Base-by-base conservation (phyloP, 2,797 vertebrate species). In the Lagocephalus sceleratus region DNA sequence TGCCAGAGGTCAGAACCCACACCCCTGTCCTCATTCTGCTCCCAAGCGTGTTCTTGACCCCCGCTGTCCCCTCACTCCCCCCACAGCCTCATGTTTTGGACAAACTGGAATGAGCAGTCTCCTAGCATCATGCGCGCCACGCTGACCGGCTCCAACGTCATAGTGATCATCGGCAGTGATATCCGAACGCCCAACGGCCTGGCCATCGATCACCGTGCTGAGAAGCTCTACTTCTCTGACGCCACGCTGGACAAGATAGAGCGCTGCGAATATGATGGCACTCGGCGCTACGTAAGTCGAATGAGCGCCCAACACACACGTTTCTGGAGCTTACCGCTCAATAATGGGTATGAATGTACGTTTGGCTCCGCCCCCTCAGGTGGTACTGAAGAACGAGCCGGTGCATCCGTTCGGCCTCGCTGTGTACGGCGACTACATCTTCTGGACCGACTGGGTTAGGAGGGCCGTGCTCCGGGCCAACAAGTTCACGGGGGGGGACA, bases 361-460 rank as follows among this genome's bases (percentile, higher is more conserved):
- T 63, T 45, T 32, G 54, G 2, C 4, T 63, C 20, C 78, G 75
- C 49, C 51, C 68, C 72, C 70, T 76, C 83, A 99, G 95, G 94
- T 96, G 83, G 96, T 98, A 68, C 78, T 98, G 60, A 97, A 96
- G 67, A 95, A 95, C 0, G 97, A 98, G 81, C 96, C 96, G 0
- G 96, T 98, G 35, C 97, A 99, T 75, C 96, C 97, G 1, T 99
- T 99, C 0, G 97, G 97, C 52, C 81, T 99, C 82, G 93, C 97
- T 0, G 95, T 99, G 57, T 98, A 98, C 0, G 96, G 95, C 0
- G 94, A 98, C 56, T 96, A 97, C 81, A 95, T 99, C 85, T 98
- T 99, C 90, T 99, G 97, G 97, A 99, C 97, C 0, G 97, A 99
- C 88, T 99, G 97, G 97, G 96, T 99, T 60, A 92, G 96, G 71